Base-by-base conservation (phyloP, 30 jellyfish, hydroid and myxozoan species). In the Turritopsis dohrnii region DNA sequence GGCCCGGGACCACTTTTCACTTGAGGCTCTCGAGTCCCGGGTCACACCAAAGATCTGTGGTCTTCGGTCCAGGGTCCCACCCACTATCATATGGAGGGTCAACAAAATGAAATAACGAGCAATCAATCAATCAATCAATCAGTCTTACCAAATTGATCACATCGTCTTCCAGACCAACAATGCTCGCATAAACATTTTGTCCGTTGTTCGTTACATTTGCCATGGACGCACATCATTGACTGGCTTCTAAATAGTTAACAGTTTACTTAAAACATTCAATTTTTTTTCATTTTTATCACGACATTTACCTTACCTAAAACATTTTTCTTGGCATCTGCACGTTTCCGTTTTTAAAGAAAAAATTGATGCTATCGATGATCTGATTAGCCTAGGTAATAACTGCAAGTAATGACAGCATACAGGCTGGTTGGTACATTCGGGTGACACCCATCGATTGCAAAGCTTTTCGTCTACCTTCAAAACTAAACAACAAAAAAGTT, bases 111-210 rank as follows among this genome's bases (percentile, higher is more conserved):
- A 69, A 19, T 8, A 23, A 69, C 16, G 30, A 19, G 30, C 76
- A 69, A 19, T 7, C 1, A 69, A 19, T 0, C 19, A 69, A 19
- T 0, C 4, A 69, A 1, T 23, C n/a, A 7, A 69, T 7, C 19
- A 27, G 9, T 19, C 30, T 23, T 69, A 69, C 77, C 77, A n/a
- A 69, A 69, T 27, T 69, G 28, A 69, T 69, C 77, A 69, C 77
- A 69, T 21, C 30, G n/a, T 69, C 17, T 23, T 69, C 77, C 77
- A n/a, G 31, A n/a, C 77, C 77, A 69, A 27, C 77, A 69, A 69
- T 69, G 77, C 30, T 69, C n/a, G 19, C 77, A 69, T 69, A 69
- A 23, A n/a, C 77, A 69, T 69, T 69, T 69, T 69, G 31, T 27
- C 19, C 30, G 9, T 0, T n/a, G 1, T 69, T 0, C 16, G n/a